A percentile compares a stretch with the other conserved stretches of the same genome.
phyloP scores from a whole-genome alignment of 2,888 invertebrate genomes.

The Chesias legatella region DNA sequence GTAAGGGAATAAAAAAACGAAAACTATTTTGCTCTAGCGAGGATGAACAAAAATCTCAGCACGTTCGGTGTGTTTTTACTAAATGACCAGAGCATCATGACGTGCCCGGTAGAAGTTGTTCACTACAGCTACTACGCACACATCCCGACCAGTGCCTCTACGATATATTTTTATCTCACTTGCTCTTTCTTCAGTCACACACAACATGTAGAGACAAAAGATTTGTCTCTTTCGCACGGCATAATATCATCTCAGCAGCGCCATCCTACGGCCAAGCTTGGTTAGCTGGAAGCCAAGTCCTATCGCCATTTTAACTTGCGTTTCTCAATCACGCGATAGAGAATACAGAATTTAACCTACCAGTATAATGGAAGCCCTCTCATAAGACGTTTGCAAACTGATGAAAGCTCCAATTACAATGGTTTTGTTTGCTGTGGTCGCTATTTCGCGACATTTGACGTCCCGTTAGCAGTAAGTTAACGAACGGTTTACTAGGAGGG shows the following conservation, averaged over 20 bases:
- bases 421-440: slow-evolving; percentile 11
- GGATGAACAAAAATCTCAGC: no score
- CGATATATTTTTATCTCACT: neutral
- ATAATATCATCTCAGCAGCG: neutral
- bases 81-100: slow-evolving; percentile 9
- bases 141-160: no score
- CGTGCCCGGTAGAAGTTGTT: neutral
- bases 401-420: slow-evolving; percentile 19
- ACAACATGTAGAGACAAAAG: neutral
- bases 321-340: slow-evolving; percentile 16
- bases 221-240: slow-evolving; percentile 9
- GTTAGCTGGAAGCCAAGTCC: no score
- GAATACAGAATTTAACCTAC: slow-evolving; percentile 21
- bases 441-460: slow-evolving; percentile 18
- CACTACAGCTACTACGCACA: no score
- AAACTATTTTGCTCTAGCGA: neutral
- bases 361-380: slow-evolving; percentile 14
- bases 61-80: slow-evolving; percentile 8
- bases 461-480: slow-evolving; percentile 49
- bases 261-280: neutral
- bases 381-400: slow-evolving; percentile 2
- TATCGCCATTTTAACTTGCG: slow-evolving; percentile 10
- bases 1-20: no score
- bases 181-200: neutral
- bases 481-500: slow-evolving; percentile 45